Base-by-base conservation (phyloP, 2,888 invertebrate species). In the Pachymerium ferrugineum region DNA sequence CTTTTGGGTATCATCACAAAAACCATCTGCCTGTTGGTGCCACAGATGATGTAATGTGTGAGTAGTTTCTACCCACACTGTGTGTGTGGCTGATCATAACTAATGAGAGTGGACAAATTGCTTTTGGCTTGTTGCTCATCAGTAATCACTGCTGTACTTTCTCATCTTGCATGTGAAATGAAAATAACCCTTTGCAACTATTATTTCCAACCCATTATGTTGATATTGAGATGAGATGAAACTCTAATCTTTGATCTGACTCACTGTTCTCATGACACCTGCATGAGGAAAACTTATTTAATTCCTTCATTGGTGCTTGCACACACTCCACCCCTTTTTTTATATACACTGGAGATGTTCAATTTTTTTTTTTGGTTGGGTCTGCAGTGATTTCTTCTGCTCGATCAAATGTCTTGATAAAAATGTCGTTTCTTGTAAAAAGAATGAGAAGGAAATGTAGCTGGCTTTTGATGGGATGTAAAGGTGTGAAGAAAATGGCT, bases 91-190 rank as follows among this genome's bases (percentile, higher is more conserved):
- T 47, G 47, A 22, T 16, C 47, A 47, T 47, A 47, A 47, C 3
- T 47, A 47, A 47, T 47, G 47, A 47, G 47, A 47, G 47, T 47
- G 47, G 47, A 47, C 47, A 47, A 47, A 47, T 47, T 47, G 47
- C 47, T 47, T 22, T n/a, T n/a, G n/a, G n/a, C n/a, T n/a, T n/a
- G n/a, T n/a, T 47, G 47, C 47, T 47, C 47, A 47, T 47, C 47
- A 47, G 47, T 47, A 47, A 47, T 47, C 47, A 47, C 47, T 47
- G 47, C 47, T 47, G 47, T 16, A 22, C 47, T 47, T 47, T 47
- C 47, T 47, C 47, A 47, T 47, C 47, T 16, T 47, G 47, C 47
- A 47, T 47, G 47, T 47, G 47, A 47, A 47, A 47, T 47, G 47
- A 47, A 47, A 47, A 47, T 47, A 47, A 47, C 47, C 47, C 47